phyloP scores from a whole-genome alignment of 2,888 invertebrate species.

The Nomada hirtipes region DNA sequence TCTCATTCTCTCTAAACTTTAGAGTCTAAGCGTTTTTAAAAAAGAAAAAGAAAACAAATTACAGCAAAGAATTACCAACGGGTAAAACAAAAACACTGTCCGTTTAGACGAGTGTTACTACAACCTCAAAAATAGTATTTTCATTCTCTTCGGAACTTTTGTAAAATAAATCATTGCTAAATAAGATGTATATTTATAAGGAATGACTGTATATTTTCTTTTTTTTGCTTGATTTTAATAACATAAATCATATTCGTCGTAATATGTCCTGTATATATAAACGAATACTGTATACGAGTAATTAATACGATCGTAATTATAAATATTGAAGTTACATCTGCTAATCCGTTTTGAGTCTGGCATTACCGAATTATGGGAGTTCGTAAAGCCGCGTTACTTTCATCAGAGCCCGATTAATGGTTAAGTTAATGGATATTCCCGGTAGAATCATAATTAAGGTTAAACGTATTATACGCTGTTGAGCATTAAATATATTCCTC shows the following conservation, averaged over 20 bases:
- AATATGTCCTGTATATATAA: constrained; percentile 6
- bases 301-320: not conserved
- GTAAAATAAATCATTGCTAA: no score
- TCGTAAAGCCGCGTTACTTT: constrained; percentile 26
- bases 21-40: no score
- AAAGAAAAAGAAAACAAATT: not conserved
- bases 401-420: constrained; percentile 18
- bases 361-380: constrained; percentile 5
- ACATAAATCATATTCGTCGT: constrained; percentile 17
- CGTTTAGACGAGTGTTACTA: not conserved
- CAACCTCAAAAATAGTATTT: not conserved
- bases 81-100: not conserved
- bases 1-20: not conserved
- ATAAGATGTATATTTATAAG: not conserved
- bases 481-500: constrained; percentile 57
- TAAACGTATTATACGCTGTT: constrained; percentile 39
- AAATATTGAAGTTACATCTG: constrained; percentile 14
- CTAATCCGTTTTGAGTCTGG: not conserved
- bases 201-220: not conserved
- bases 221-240: not conserved
- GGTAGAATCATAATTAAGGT: constrained; percentile 49
- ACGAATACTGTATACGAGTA: not conserved
- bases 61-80: not conserved
- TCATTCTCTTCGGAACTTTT: not conserved
- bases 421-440: constrained; percentile 20